Percentiles rank a stretch among this genome's conserved stretches.
phyloP scores from a whole-genome alignment of 2,888 invertebrate genomes.

The Eupeodes latifasciatus region DNA sequence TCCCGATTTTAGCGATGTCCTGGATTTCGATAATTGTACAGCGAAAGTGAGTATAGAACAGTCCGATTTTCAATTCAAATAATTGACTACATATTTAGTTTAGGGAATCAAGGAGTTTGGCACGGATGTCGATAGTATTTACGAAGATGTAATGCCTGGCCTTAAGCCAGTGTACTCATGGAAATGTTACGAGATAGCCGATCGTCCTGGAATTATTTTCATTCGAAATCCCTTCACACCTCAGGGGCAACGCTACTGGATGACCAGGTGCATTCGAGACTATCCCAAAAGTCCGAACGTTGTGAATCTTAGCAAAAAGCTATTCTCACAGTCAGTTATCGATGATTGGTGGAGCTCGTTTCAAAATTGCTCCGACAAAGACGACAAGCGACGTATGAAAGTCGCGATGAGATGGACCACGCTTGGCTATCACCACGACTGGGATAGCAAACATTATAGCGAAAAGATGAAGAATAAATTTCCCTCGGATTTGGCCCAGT shows the following conservation, averaged over 20 bases:
- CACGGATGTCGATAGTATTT: constrained; percentile 42
- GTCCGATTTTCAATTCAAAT: background rate
- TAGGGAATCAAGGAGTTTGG: constrained; percentile 55
- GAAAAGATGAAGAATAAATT: constrained; percentile 88
- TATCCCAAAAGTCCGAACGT: constrained; percentile 89
- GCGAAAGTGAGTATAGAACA: constrained; percentile 62
- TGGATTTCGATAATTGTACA: constrained; percentile 85
- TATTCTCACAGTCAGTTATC: constrained; percentile 78
- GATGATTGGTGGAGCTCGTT: constrained; percentile 88
- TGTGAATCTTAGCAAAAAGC: constrained; percentile 80
- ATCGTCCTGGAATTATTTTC: constrained; percentile 90
- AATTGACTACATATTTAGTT: background rate
- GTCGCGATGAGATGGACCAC: constrained; percentile 94
- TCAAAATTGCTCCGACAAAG: constrained; percentile 78
- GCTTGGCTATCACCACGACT: constrained; percentile 98
- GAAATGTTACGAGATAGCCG: constrained; percentile 87
- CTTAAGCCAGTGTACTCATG: constrained; percentile 85
- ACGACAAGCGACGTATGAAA: constrained; percentile 80
- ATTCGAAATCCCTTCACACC: constrained; percentile 93
- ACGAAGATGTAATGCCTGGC: constrained; percentile 76
- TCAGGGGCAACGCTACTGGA: constrained; percentile 93
- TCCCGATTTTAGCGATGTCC: constrained; percentile 87
- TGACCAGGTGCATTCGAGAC: constrained; percentile 89
- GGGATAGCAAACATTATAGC: constrained; percentile 96
- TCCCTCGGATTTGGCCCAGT: constrained; percentile 89